phyloP scores from a whole-genome alignment of 2,888 invertebrate species.

The Eupithecia subumbrata region DNA sequence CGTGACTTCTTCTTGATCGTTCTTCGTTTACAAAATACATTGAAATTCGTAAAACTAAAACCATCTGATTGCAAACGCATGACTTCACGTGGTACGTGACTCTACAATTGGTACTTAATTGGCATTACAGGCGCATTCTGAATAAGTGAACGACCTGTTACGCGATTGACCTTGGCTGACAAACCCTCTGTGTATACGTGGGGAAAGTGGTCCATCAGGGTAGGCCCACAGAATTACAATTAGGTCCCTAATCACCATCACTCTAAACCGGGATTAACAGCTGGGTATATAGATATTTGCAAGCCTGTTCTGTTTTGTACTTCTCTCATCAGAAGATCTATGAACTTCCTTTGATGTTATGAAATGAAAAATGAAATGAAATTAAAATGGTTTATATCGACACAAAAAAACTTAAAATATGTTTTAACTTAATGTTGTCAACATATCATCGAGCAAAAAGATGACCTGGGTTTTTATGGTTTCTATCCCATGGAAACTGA shows the following conservation, averaged over 20 bases:
- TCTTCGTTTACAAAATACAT: conserved; percentile 12
- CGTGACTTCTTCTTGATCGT: background rate
- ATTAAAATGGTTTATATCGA: too few species aligned
- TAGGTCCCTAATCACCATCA: background rate
- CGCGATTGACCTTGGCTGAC: conserved; percentile 50
- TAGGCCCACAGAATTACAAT: background rate
- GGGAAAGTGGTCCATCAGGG: conserved; percentile 10
- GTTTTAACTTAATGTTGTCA: too few species aligned
- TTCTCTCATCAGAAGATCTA: too few species aligned
- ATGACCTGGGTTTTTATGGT: too few species aligned
- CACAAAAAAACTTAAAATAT: too few species aligned
- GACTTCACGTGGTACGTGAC: conserved; percentile 16
- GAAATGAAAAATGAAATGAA: too few species aligned
- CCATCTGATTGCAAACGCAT: conserved; percentile 15
- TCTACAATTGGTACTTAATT: conserved; percentile 16
- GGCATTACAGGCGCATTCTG: conserved; percentile 29
- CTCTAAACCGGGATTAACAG: background rate
- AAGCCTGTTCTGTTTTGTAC: background rate
- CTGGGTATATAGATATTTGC: background rate
- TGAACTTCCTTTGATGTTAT: background rate
- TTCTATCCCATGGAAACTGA: too few species aligned
- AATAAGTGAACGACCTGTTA: conserved; percentile 50
- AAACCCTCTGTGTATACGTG: conserved; percentile 36
- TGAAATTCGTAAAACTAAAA: conserved; percentile 8
- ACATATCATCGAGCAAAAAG: too few species aligned